phyloP scores from a whole-genome alignment of 2,113 vertebrate genomes.

The Tiliqua scincoides region DNA sequence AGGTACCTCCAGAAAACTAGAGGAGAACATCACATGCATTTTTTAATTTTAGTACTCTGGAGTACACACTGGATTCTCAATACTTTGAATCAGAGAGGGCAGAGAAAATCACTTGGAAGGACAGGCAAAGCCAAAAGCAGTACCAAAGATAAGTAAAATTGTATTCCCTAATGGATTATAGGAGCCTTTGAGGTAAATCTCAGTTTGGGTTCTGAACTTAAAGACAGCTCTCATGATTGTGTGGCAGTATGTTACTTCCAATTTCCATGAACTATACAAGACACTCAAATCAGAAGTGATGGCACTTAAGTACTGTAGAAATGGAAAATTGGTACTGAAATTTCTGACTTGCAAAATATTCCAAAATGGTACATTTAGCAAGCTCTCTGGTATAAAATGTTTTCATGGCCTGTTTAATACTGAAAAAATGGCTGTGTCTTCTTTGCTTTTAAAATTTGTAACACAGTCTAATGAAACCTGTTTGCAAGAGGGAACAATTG shows the following conservation, averaged over 20 bases:
- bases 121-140: not conserved
- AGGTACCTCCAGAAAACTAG: not conserved
- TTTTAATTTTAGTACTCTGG: not conserved
- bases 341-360: constrained; percentile 53
- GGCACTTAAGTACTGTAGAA: constrained; percentile 44
- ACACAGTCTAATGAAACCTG: constrained; percentile 16
- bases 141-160: not conserved
- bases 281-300: constrained; percentile 60
- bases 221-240: constrained; percentile 18
- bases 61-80: not conserved
- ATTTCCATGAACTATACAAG: constrained; percentile 24
- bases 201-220: not conserved
- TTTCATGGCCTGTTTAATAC: constrained; percentile 55
- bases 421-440: constrained; percentile 58
- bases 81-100: not conserved
- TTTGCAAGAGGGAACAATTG: constrained; percentile 23
- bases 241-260: constrained; percentile 23
- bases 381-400: constrained; percentile 45
- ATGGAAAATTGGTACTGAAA: constrained; percentile 59
- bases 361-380: constrained; percentile 42
- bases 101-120: not conserved
- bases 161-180: not conserved
- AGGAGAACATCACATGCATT: not conserved
- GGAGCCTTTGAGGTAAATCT: constrained; percentile 26
- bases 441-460: constrained; percentile 30